Base-by-base conservation (phyloP, 2,888 invertebrate genomes). In the Pogonocherus hispidulus region DNA sequence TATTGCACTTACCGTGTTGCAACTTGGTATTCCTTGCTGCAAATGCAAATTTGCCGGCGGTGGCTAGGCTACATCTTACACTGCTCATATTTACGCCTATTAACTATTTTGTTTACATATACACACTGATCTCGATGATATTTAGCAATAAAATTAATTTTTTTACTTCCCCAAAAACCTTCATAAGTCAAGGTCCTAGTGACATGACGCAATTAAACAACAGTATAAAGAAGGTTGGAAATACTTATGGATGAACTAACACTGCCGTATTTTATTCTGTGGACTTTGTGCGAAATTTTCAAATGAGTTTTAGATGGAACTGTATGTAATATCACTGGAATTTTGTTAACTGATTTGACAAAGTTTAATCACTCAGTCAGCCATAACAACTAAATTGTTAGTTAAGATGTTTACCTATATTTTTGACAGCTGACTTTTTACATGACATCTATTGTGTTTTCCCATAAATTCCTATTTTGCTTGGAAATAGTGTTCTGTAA, bases 41-140 rank as follows among this genome's bases (percentile, higher is more conserved):
- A 65, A 83, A 77, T 63, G 83, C 84, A 75, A 84, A 80, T 81
- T 85, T 86, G 46, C 85, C 85, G 70, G 84, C 86, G 64, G 84
- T 82, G 66, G 82, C 79, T 63, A 86, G 77, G 71, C 84, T 83
- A 80, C 85, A 86, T 73, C 86, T 81, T 52, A 86, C 86, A 81
- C 84, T 83, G 70, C 83, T 82, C 86, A 85, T 86, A 70, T 64
- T 80, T 57, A 19, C 27, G 27, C 32, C n/a, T 14, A 52, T 51
- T 52, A 52, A 52, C 16, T 54, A 57, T 54, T 19, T 66, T 49
- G 51, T 35, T 49, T 37, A 59, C 55, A 66, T 66, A 46, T 23
- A 66, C 47, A 41, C 41, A 41, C 37, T 54, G 22, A n/a, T 35
- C 20, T 44, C 9, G 18, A 22, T 6, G 14, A 5, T 32, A 8